Evolutionary conservation across 2,113 vertebrate genomes (phyloP).

Genomic region (Protobothrops flavoviridis): DNA sequence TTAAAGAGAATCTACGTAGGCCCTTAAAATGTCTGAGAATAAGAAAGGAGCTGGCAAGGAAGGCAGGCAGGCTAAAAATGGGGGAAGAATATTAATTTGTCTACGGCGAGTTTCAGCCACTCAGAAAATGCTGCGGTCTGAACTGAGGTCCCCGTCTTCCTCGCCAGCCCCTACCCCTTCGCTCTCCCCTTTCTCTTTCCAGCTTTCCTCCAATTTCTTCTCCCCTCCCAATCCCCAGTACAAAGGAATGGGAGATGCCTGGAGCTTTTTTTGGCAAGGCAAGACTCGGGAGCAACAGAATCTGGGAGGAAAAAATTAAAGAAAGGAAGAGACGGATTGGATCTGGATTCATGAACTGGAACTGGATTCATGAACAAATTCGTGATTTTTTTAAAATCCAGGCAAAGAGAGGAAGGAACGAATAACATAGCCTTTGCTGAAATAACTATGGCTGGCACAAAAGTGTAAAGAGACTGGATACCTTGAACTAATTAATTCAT

Average conservation of each 20-base stretch:
- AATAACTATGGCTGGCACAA: neutral
- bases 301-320: neutral
- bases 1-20: slow-evolving; percentile 15
- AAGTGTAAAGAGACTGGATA: neutral
- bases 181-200: neutral
- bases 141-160: neutral
- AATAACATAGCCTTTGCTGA: neutral
- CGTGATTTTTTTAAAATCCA: neutral
- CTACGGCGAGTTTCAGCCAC: neutral
- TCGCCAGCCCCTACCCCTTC: neutral
- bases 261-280: slow-evolving; percentile 60
- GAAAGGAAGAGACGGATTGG: slow-evolving; percentile 24
- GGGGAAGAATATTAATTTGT: neutral
- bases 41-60: slow-evolving; percentile 6
- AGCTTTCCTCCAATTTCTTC: slow-evolving; percentile 23
- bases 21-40: slow-evolving; percentile 28
- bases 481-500: neutral
- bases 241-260: slow-evolving; percentile 49
- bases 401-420: neutral
- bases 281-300: slow-evolving; percentile 16
- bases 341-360: slow-evolving; percentile 25
- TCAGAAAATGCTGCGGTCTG: neutral
- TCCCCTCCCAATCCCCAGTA: slow-evolving; percentile 28
- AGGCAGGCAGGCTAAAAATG: neutral
- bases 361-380: slow-evolving; percentile 14